Evolutionary conservation across 92 coral and sea anemone species (phyloP).

Genomic region (Porites rus): DNA sequence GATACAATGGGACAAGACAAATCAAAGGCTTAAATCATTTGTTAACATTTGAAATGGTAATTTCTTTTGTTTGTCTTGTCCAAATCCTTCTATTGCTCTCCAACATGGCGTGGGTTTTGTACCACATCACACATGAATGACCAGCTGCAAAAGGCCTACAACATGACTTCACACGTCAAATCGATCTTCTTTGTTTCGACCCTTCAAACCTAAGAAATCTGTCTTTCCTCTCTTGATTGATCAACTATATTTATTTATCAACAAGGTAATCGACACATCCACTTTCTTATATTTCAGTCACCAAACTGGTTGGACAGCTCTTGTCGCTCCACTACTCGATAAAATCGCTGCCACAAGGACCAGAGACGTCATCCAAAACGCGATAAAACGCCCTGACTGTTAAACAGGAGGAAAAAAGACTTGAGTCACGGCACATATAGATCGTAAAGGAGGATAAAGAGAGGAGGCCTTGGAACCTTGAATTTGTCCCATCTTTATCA

Average conservation of each 20-base stretch:
- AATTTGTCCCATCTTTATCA: too few relatives aligned
- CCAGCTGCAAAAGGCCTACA: too few relatives aligned
- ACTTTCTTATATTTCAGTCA: constrained; percentile 73
- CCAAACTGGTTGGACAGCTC: constrained; percentile 96
- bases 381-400: neutral
- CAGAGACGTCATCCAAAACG: neutral
- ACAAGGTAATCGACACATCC: neutral
- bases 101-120: too few relatives aligned
- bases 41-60: too few relatives aligned
- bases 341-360: constrained; percentile 68
- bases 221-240: neutral
- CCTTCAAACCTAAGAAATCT: neutral
- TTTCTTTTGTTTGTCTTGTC: too few relatives aligned
- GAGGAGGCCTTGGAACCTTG: too few relatives aligned
- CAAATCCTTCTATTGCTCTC: too few relatives aligned
- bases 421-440: too few relatives aligned
- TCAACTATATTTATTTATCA: neutral
- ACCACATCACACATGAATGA: too few relatives aligned
- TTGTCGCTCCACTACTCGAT: constrained; percentile 81
- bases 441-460: too few relatives aligned
- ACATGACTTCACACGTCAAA: neutral
- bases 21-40: too few relatives aligned
- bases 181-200: neutral
- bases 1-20: too few relatives aligned
- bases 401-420: neutral